phyloP scores from a whole-genome alignment of 2,797 vertebrate genomes.

The Fistularia tabacaria region DNA sequence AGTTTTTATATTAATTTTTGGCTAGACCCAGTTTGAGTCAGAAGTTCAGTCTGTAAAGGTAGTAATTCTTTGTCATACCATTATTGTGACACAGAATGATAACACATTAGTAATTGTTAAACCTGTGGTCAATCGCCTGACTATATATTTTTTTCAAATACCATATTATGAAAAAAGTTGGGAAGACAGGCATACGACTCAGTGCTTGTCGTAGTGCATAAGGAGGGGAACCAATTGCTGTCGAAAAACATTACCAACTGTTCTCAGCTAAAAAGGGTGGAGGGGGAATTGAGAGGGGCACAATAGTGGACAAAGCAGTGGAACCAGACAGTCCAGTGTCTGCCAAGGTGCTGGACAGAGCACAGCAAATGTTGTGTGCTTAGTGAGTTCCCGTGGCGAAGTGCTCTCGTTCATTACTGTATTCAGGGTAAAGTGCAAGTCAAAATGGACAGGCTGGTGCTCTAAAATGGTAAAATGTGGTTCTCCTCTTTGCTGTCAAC shows the following conservation, averaged over 20 bases:
- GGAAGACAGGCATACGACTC: neutral
- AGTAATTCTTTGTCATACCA: constrained; percentile 1
- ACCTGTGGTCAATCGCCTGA: too few relatives aligned
- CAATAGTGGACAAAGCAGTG: constrained; percentile 31
- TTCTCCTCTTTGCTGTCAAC: constrained; percentile 22
- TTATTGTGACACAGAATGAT: constrained; percentile 6
- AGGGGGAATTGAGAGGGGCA: constrained; percentile 4
- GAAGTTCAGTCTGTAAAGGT: constrained; percentile 3
- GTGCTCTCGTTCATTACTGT: constrained; percentile 44
- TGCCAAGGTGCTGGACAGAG: constrained; percentile 49
- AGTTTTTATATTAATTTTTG: neutral
- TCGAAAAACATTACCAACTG: neutral
- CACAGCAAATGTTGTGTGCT: constrained; percentile 49
- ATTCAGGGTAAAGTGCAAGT: constrained; percentile 37
- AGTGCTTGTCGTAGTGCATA: neutral
- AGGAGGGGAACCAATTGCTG: too few relatives aligned
- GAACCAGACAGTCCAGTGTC: constrained; percentile 27
- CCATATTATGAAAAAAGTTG: too few relatives aligned
- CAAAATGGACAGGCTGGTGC: constrained; percentile 16
- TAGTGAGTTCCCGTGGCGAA: constrained; percentile 32
- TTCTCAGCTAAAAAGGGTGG: constrained; percentile 5
- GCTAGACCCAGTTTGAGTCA: constrained; percentile 10
- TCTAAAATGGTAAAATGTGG: constrained; percentile 16
- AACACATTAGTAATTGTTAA: neutral
- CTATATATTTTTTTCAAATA: too few relatives aligned